Base-by-base conservation (phyloP, 2,888 invertebrate species). In the Mamestra brassicae region DNA sequence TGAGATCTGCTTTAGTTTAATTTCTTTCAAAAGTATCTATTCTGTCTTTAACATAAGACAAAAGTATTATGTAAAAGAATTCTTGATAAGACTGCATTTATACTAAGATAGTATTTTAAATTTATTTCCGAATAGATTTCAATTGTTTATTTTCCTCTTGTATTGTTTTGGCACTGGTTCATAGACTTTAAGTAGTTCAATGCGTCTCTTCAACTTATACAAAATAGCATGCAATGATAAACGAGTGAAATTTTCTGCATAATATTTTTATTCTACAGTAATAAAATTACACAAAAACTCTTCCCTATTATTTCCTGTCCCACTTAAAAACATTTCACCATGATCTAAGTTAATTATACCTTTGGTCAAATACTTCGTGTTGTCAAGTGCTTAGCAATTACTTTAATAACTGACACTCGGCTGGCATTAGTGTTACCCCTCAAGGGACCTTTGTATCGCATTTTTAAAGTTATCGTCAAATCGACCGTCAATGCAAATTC, bases 331-430 rank as follows among this genome's bases (percentile, higher is more conserved):
- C n/a, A 4, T 63, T 76, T 42, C 50, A 52, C 38, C 38, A 50
- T 47, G 36, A 15, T 38, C 62, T 15, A 17, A 61, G 50, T 78
- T 76, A 81, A 69, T 81, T 81, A 61, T 57, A 66, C 36, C 34
- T 62, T 76, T 36, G 13, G 26, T 34, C 26, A 80, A 62, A 36
- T 66, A 62, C 13, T 62, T 75, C 76, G 45, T 79, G 76, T 65
- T 81, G 8, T 65, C 65, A 82, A 82, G 62, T 80, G 62, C 58
- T 60, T 26, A 67, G 58, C 79, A 80, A 82, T 80, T 77, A 80
- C 71, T 47, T 63, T 82, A 82, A 77, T 80, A 71, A 68, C 72
- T 62, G 57, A 64, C 50, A 77, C 71, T 83, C 67, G 11, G 17
- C 26, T 68, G 61, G 52, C 52, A 78, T 78, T 68, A 57, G 57